Evolutionary conservation across 2,888 invertebrate species (phyloP).

Genomic region (Nesidiocoris tenuis): DNA sequence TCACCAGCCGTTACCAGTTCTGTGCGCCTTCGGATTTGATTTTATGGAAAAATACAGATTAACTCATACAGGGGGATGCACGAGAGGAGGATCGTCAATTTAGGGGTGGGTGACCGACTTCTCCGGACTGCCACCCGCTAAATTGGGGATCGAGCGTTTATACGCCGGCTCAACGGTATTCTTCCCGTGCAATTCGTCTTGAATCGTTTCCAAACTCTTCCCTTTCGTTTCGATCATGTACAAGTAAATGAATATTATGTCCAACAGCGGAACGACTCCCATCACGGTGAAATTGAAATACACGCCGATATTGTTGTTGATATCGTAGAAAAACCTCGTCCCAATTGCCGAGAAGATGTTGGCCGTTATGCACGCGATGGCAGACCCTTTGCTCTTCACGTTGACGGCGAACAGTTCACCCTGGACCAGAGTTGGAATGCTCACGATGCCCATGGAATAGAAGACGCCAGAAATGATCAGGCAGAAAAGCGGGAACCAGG

Average conservation of each 20-base stretch:
- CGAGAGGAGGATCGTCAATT: too few relatives aligned
- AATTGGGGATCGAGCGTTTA: too few relatives aligned
- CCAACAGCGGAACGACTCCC: constrained; percentile 61
- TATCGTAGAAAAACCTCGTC: constrained; percentile 61
- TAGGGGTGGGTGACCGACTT: too few relatives aligned
- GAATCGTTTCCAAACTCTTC: constrained; percentile 68
- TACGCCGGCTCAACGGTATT: not conserved
- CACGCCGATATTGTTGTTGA: constrained; percentile 62
- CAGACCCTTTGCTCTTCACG: constrained; percentile 63
- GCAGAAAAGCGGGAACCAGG: constrained; percentile 58
- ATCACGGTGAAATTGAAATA: constrained; percentile 67
- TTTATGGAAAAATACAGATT: too few relatives aligned
- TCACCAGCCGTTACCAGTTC: too few relatives aligned
- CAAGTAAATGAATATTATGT: constrained; percentile 59
- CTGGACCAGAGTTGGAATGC: constrained; percentile 63
- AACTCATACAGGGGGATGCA: too few relatives aligned
- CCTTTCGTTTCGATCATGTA: constrained; percentile 68
- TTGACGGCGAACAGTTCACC: constrained; percentile 66
- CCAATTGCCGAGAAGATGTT: constrained; percentile 61
- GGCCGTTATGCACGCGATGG: constrained; percentile 60
- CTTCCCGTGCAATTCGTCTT: constrained; percentile 54
- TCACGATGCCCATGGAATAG: constrained; percentile 63
- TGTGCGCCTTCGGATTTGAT: too few relatives aligned
- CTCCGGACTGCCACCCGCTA: not conserved
- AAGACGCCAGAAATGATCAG: constrained; percentile 62